Evolutionary conservation across 2,888 invertebrate genomes (phyloP).

Genomic region (Falcaria lacertinaria): DNA sequence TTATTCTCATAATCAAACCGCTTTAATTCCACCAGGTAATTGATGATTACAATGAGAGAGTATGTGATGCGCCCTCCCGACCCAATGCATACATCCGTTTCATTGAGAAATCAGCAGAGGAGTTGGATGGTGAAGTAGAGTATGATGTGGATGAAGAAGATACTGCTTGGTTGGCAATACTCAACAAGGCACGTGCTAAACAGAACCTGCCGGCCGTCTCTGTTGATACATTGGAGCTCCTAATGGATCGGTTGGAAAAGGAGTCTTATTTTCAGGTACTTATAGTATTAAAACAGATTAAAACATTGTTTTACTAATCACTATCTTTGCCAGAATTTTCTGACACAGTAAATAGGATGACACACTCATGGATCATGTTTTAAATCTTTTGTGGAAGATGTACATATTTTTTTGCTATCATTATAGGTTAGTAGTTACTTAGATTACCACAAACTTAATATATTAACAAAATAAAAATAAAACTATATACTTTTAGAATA

Average conservation of each 20-base stretch:
- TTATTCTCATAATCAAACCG: too few relatives aligned
- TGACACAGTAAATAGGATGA: too few relatives aligned
- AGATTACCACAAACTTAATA: too few relatives aligned
- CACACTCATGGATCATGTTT: too few relatives aligned
- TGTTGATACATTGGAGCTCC: slow-evolving; percentile 93
- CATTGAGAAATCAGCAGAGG: slow-evolving; percentile 96
- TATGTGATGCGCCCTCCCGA: slow-evolving; percentile 89
- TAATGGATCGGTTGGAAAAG: slow-evolving; percentile 98
- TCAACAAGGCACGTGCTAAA: slow-evolving; percentile 90
- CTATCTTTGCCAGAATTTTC: too few relatives aligned
- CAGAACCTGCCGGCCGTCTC: slow-evolving; percentile 87
- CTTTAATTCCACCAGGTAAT: slow-evolving; percentile 77
- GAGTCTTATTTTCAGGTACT: slow-evolving; percentile 96
- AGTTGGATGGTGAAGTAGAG: slow-evolving; percentile 95
- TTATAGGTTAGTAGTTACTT: too few relatives aligned
- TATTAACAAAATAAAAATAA: too few relatives aligned
- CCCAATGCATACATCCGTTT: slow-evolving; percentile 95
- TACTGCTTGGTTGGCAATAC: slow-evolving; percentile 93
- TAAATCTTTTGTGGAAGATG: too few relatives aligned
- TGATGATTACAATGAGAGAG: slow-evolving; percentile 85
- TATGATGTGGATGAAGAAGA: slow-evolving; percentile 99
- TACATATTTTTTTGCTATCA: too few relatives aligned
- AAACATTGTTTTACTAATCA: too few relatives aligned
- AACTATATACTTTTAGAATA: too few relatives aligned
- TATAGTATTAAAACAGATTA: background rate